Percentiles rank a stretch among this genome's conserved stretches.
These are phyloP conservation scores for Drosophila santomea DNA, from an alignment of 1,140 invertebrate species.

Conservation along the genomic window DNA sequence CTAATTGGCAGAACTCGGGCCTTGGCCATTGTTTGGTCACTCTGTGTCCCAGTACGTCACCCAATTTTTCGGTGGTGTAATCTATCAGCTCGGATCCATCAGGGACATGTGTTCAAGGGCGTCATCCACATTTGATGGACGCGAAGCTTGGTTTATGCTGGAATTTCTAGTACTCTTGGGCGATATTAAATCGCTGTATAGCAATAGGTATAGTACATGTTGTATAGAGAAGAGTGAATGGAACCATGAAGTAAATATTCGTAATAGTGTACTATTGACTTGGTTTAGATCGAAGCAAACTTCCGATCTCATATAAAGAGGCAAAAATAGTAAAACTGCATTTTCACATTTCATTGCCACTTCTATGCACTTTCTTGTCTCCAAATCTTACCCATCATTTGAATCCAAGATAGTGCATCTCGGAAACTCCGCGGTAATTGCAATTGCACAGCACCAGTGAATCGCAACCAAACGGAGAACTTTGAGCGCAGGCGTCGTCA, in stretches of 20 bases:
- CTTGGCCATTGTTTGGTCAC: not conserved
- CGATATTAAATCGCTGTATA: not conserved
- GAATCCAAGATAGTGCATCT: not conserved
- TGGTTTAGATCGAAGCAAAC: too few species aligned
- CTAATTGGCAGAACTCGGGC: constrained; percentile 28
- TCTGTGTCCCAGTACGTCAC: not conserved
- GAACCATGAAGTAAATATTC: too few species aligned
- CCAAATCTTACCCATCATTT: not conserved
- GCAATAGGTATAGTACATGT: too few species aligned
- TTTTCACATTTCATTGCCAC: too few species aligned
- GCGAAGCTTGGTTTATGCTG: not conserved
- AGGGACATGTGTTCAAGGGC: not conserved
- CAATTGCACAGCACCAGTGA: constrained; percentile 10
- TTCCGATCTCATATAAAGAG: too few species aligned
- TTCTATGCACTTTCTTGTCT: not conserved
- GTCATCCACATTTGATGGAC: not conserved
- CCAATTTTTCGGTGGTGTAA: not conserved
- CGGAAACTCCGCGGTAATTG: constrained; percentile 12
- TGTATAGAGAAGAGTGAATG: too few species aligned
- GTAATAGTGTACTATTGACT: too few species aligned
- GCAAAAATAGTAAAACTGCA: too few species aligned
- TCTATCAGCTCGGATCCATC: not conserved
- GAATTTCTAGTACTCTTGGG: not conserved
- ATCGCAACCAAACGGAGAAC: constrained; percentile 3
- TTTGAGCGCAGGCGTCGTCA: constrained; percentile 51